Conservation (phyloP, 2,113 vertebrate genomes). For the Corapipo altera region DNA sequence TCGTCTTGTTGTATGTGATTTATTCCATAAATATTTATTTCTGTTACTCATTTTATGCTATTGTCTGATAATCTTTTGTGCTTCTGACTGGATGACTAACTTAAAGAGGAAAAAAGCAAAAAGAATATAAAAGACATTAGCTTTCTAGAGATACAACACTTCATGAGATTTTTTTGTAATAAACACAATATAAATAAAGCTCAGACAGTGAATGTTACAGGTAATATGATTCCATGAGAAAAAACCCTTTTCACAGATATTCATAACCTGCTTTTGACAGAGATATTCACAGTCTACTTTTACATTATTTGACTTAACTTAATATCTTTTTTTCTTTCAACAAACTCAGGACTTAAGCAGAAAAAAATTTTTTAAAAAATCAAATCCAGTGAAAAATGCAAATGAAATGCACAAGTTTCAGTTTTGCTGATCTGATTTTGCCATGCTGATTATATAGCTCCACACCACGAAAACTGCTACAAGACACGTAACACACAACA, state of each 20-base stretch:
- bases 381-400: not conserved
- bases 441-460: not conserved
- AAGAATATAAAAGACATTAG: not conserved
- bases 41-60: not conserved
- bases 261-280: not conserved
- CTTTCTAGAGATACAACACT: not conserved
- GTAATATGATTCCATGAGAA: not conserved
- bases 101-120: not conserved
- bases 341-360: not conserved
- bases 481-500: rapidly evolving
- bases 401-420: not conserved
- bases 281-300: not conserved
- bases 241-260: not conserved
- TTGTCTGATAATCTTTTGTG: not conserved
- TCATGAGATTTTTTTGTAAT: not conserved
- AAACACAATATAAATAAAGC: not conserved
- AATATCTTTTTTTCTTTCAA: not conserved
- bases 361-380: not conserved
- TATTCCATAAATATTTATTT: not conserved
- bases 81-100: not conserved
- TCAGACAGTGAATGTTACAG: not conserved
- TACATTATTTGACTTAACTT: not conserved
- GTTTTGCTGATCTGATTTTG: not conserved
- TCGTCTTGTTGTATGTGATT: not conserved
- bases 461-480: not conserved